phyloP scores from a whole-genome alignment of 2,888 invertebrate genomes.

The Pelosia muscerda region DNA sequence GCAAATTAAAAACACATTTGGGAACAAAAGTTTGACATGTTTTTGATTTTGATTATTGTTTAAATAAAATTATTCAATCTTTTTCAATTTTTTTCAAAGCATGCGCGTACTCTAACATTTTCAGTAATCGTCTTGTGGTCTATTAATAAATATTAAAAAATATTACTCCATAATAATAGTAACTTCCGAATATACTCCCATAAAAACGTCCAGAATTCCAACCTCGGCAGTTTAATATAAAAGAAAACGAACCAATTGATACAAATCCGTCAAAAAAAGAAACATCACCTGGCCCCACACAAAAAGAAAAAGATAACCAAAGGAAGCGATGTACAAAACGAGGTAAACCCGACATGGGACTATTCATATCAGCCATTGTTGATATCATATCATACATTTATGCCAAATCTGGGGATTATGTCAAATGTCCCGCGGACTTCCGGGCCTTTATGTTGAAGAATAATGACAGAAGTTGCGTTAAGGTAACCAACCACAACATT shows the following conservation, averaged over 20 bases:
- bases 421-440: constrained; percentile 71
- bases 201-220: constrained; percentile 28
- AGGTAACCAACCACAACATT: constrained; percentile 69
- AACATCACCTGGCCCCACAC: constrained; percentile 53
- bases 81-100: background rate
- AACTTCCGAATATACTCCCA: constrained; percentile 19
- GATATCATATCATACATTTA: constrained; percentile 72
- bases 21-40: no score
- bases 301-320: constrained; percentile 54
- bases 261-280: constrained; percentile 63
- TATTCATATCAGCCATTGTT: constrained; percentile 66
- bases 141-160: background rate
- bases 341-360: constrained; percentile 41
- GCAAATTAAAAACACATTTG: no score
- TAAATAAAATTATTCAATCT: no score
- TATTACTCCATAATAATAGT: background rate
- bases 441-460: constrained; percentile 70
- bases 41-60: background rate
- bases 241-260: constrained; percentile 61
- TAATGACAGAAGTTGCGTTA: constrained; percentile 62
- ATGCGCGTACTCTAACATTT: background rate
- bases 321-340: constrained; percentile 52
- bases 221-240: constrained; percentile 30
- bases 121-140: background rate
- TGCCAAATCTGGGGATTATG: constrained; percentile 63